Evolutionary conservation across 2,888 invertebrate species (phyloP).

Genomic region (Drosophila dives): DNA sequence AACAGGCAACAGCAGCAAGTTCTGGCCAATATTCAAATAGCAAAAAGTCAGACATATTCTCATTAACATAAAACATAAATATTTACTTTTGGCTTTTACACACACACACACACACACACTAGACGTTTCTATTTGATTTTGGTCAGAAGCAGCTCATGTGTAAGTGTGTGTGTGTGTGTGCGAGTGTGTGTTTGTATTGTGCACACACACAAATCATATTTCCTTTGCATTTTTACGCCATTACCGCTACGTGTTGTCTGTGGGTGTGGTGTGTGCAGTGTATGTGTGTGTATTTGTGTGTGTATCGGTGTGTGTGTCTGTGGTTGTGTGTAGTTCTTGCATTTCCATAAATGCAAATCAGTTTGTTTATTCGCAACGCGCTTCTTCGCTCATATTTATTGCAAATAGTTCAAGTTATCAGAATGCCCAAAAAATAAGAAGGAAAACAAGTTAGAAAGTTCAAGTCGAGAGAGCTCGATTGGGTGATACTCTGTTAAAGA

Average conservation of each 20-base stretch:
- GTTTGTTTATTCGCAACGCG: conserved; percentile 70
- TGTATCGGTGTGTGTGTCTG: conserved; percentile 3
- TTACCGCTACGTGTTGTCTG: conserved; percentile 61
- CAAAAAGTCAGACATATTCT: conserved; percentile 83
- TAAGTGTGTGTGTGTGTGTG: not conserved
- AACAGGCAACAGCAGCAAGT: conserved; percentile 30
- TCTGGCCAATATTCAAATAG: conserved; percentile 79
- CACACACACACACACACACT: conserved; percentile 30
- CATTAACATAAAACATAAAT: conserved; percentile 84
- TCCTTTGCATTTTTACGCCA: conserved; percentile 73
- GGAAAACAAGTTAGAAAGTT: not conserved
- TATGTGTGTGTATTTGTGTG: conserved; percentile 1
- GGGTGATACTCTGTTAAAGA: not conserved
- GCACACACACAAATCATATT: conserved; percentile 56
- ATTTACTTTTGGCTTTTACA: conserved; percentile 76
- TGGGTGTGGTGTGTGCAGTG: not conserved
- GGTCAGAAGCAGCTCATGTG: conserved; percentile 37
- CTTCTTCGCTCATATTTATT: conserved; percentile 64
- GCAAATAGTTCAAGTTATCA: conserved; percentile 67
- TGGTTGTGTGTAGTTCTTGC: conserved; percentile 67
- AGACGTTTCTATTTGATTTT: conserved; percentile 69
- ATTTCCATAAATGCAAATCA: conserved; percentile 83
- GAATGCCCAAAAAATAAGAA: not conserved
- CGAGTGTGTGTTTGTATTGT: not conserved
- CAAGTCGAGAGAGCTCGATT: not conserved